Percentiles rank a stretch among this genome's conserved stretches.
These are phyloP conservation scores for Solenopsis fugax DNA, from an alignment of 1,140 invertebrate genomes.

Conservation along the genomic window DNA sequence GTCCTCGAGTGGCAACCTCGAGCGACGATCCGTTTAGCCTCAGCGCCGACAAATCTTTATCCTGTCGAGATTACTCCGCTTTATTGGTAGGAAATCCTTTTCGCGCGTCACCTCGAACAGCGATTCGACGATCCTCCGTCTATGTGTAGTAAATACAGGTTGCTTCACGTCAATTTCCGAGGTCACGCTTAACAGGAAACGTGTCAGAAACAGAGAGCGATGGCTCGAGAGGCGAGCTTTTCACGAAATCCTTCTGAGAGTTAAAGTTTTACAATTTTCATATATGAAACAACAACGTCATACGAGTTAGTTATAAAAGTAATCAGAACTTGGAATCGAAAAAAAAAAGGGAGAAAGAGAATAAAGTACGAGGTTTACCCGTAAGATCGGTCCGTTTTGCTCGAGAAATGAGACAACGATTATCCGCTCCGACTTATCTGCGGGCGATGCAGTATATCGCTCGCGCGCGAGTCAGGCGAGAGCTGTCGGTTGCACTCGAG, in stretches of 20 bases:
- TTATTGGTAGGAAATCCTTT: conserved; percentile 79
- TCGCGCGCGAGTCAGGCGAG: not conserved
- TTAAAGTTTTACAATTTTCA: conserved; percentile 35
- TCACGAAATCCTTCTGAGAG: conserved; percentile 1
- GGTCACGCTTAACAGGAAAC: conserved; percentile 2
- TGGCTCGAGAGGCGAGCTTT: not conserved
- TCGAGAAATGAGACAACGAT: conserved; percentile 18
- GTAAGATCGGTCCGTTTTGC: not conserved
- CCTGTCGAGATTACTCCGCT: conserved; percentile 58
- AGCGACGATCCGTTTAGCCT: conserved; percentile 58
- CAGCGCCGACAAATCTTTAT: conserved; percentile 62
- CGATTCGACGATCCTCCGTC: conserved; percentile 30
- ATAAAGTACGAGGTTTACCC: not conserved
- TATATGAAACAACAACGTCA: not conserved
- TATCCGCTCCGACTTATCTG: not conserved
- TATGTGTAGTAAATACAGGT: conserved; percentile 4
- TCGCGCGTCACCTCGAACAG: conserved; percentile 69
- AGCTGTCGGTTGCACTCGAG: conserved; percentile 1
- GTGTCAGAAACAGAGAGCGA: not conserved
- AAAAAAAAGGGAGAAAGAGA: not conserved
- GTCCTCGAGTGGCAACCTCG: conserved; percentile 42
- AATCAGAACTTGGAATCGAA: conserved; percentile 23
- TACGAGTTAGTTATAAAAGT: conserved; percentile 14
- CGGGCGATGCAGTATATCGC: conserved; percentile 1
- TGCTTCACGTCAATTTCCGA: conserved; percentile 23